phyloP scores from a whole-genome alignment of 2,797 vertebrate species.

The Argyrosomus regius region DNA sequence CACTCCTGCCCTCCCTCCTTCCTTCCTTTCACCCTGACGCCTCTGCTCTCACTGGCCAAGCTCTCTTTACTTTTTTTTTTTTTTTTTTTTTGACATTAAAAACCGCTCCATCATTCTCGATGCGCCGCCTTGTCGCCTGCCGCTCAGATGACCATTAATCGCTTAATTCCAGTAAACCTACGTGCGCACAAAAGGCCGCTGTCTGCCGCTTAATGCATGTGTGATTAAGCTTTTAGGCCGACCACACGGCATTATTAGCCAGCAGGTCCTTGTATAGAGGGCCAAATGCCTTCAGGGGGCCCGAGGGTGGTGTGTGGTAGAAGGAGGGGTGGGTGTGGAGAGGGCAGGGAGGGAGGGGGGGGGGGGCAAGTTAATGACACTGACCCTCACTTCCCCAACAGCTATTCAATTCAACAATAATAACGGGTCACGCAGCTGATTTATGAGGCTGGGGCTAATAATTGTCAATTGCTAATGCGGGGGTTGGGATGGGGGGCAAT shows the following conservation, averaged over 20 bases:
- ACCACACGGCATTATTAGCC: conserved; percentile 92
- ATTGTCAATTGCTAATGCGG: conserved; percentile 93
- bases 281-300: conserved; percentile 88
- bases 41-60: conserved; percentile 57
- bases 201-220: conserved; percentile 93
- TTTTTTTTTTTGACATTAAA: conserved; percentile 83
- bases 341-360: conserved; percentile 58
- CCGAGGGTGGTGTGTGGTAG: conserved; percentile 85
- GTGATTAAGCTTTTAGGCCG: conserved; percentile 92
- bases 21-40: conserved; percentile 62
- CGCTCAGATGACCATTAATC: conserved; percentile 96
- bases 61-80: conserved; percentile 48
- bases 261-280: conserved; percentile 95
- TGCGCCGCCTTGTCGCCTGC: conserved; percentile 88
- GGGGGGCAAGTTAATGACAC: conserved; percentile 95
- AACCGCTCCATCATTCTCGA: conserved; percentile 91
- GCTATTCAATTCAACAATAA: conserved; percentile 97
- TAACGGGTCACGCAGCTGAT: conserved; percentile 97
- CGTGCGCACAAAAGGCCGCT: conserved; percentile 95
- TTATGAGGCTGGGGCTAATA: conserved; percentile 95
- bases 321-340: conserved; percentile 62
- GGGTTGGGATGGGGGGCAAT: conserved; percentile 71
- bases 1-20: conserved; percentile 37
- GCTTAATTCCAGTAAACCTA: conserved; percentile 98
- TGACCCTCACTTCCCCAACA: conserved; percentile 98